Percentiles rank a stretch among this genome's conserved stretches.
phyloP scores from a whole-genome alignment of 2,888 invertebrate genomes.

The Lobophora halterata region DNA sequence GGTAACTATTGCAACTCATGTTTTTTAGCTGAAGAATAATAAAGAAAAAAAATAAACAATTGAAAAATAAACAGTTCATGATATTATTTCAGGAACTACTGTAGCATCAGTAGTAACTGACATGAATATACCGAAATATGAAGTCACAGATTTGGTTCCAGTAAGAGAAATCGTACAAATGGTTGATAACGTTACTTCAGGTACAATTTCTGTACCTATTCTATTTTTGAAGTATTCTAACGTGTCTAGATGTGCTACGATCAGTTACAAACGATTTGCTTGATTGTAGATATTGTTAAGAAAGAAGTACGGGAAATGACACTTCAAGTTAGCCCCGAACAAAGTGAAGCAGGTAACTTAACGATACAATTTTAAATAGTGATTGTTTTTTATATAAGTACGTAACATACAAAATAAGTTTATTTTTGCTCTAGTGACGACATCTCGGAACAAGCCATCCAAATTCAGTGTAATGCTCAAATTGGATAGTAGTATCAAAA shows the following conservation, averaged over 20 bases:
- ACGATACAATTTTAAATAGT: slow-evolving; percentile 5
- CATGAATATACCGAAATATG: slow-evolving; percentile 3
- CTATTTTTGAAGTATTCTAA: no score
- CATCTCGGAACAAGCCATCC: slow-evolving; percentile 40
- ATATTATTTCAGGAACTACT: slow-evolving; percentile 12
- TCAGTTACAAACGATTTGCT: slow-evolving; percentile 21
- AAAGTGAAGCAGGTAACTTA: slow-evolving; percentile 45
- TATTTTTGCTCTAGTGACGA: slow-evolving; percentile 47
- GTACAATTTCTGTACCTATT: slow-evolving; percentile 31
- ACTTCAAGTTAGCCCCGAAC: slow-evolving; percentile 45
- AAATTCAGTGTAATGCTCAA: slow-evolving; percentile 57
- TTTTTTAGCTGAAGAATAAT: no score
- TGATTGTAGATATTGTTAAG: slow-evolving; percentile 42
- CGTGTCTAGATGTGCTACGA: no score
- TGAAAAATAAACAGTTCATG: background rate
- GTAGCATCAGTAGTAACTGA: slow-evolving; percentile 5
- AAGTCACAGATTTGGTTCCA: slow-evolving; percentile 1
- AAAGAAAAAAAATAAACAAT: background rate
- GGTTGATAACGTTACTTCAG: slow-evolving; percentile 45
- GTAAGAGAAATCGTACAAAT: slow-evolving; percentile 20
- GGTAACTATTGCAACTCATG: slow-evolving; percentile 7
- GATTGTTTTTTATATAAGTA: background rate
- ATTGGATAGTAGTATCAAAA: slow-evolving; percentile 48
- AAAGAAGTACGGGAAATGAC: slow-evolving; percentile 44
- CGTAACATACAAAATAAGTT: slow-evolving; percentile 11